phyloP scores from a whole-genome alignment of 2,797 vertebrate species.

The Varecia variegata region DNA sequence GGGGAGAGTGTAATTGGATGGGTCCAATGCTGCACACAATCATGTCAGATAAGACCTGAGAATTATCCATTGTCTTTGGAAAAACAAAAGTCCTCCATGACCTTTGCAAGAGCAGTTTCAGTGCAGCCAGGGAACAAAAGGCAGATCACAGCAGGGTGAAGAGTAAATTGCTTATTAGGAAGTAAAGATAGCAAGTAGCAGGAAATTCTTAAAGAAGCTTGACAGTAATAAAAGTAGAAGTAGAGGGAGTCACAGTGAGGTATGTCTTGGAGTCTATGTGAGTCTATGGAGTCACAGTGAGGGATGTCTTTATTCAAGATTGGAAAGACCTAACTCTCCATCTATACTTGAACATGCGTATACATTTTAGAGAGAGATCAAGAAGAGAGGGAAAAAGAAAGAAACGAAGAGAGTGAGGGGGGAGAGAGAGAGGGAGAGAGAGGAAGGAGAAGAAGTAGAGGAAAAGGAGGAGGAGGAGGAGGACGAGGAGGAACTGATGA shows the following conservation, averaged over 20 bases:
- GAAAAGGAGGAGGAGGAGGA: rapidly evolving
- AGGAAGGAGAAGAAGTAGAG: rapidly evolving
- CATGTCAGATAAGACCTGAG: neutral
- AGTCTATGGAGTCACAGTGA: neutral
- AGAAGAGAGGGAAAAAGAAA: neutral
- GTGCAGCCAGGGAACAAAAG: neutral
- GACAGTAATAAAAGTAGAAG: neutral
- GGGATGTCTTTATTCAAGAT: neutral
- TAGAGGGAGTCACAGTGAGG: neutral
- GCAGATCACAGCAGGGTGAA: neutral
- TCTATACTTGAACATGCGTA: neutral
- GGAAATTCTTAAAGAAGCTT: neutral
- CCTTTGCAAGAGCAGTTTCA: neutral
- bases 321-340: neutral
- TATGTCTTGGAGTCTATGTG: no score
- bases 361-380: neutral
- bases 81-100: slow-evolving; percentile 9
- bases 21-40: neutral
- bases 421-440: rapidly evolving
- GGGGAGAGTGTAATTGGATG: neutral
- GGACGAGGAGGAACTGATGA: neutral
- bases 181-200: neutral
- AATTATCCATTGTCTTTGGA: neutral
- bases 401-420: rapidly evolving
- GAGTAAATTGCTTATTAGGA: neutral